Evolutionary conservation across 2,888 invertebrate genomes (phyloP).

Genomic region (Protophormia terraenovae): DNA sequence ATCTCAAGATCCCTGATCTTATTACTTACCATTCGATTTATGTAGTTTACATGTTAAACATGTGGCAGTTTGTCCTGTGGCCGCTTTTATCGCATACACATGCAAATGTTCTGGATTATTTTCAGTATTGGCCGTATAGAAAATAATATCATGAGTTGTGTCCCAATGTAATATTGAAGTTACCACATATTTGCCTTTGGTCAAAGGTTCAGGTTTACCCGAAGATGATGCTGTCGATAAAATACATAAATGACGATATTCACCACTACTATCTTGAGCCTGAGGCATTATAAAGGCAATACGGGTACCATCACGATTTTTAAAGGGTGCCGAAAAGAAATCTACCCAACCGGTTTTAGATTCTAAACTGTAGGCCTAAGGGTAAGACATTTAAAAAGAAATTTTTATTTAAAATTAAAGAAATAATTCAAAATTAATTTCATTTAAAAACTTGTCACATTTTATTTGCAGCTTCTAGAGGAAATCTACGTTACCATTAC

Average conservation of each 20-base stretch:
- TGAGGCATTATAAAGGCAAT: constrained; percentile 89
- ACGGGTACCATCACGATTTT: constrained; percentile 86
- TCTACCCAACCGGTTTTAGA: constrained; percentile 89
- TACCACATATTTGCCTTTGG: constrained; percentile 87
- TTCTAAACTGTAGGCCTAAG: constrained; percentile 74
- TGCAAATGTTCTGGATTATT: constrained; percentile 90
- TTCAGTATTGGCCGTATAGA: constrained; percentile 91
- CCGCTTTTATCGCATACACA: constrained; percentile 87
- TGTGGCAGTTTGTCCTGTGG: constrained; percentile 80
- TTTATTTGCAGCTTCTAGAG: background rate
- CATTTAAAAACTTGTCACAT: background rate
- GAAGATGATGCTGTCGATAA: constrained; percentile 80
- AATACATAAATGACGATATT: constrained; percentile 86
- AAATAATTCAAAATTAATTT: constrained; percentile 3
- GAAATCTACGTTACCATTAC: constrained; percentile 24
- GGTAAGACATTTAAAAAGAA: background rate
- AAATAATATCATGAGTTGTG: constrained; percentile 85
- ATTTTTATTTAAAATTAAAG: background rate
- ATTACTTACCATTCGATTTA: constrained; percentile 73
- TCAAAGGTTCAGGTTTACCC: constrained; percentile 81
- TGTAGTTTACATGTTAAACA: constrained; percentile 89
- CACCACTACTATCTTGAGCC: constrained; percentile 82
- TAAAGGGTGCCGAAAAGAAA: constrained; percentile 87
- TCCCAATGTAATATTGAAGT: constrained; percentile 89
- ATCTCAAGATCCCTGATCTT: background rate